Conservation (phyloP, 2,888 invertebrate genomes). For the Rosalia funebris region DNA sequence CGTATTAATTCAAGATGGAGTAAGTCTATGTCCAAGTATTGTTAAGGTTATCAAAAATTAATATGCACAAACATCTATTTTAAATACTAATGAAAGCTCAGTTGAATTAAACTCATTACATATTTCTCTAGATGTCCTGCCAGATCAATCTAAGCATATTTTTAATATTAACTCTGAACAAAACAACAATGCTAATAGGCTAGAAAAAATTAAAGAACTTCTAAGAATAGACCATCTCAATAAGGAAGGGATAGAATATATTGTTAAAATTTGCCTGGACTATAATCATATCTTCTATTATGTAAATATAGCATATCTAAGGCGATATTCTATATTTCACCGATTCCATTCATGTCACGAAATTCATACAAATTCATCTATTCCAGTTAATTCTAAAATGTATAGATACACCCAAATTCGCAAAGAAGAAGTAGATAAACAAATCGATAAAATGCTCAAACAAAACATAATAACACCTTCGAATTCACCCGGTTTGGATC, state of each 20-base stretch:
- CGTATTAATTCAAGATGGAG: no score
- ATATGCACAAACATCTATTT: no score
- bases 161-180: neutral
- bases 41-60: no score
- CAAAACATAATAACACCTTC: no score
- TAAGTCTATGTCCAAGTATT: no score
- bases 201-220: slow-evolving; percentile 10
- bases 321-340: slow-evolving; percentile 46
- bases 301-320: no score
- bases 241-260: slow-evolving; percentile 44
- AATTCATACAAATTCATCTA: slow-evolving; percentile 40
- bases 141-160: no score
- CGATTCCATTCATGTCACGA: slow-evolving; percentile 40
- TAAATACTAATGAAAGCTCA: no score
- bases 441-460: slow-evolving; percentile 46
- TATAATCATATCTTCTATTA: slow-evolving; percentile 47
- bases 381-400: slow-evolving; percentile 45
- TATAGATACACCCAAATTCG: slow-evolving; percentile 51
- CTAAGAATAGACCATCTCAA: slow-evolving; percentile 46
- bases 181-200: slow-evolving; percentile 3
- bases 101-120: no score
- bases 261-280: slow-evolving; percentile 43
- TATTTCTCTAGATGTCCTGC: no score
- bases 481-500: slow-evolving; percentile 47
- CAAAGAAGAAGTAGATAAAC: slow-evolving; percentile 49